Evolutionary conservation across 2,797 vertebrate genomes (phyloP), one percentile per base, ranked within the genome.

Genomic region (Dromococcyx pavoninus): DNA sequence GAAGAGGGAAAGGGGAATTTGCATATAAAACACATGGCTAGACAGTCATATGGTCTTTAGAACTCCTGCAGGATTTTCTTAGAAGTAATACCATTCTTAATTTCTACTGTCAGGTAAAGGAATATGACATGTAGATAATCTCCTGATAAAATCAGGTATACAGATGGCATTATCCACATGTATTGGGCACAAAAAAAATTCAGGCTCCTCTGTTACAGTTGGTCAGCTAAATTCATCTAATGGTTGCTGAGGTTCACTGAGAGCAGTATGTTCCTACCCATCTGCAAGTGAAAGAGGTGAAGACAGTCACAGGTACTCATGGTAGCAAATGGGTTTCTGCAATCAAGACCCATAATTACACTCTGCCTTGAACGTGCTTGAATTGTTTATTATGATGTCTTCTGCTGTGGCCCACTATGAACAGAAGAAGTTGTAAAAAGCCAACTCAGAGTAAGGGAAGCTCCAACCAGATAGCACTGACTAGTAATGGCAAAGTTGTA

Each of bases 401-500:
- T 61, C 35, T 4, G 30, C 17, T 75, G 37, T 32, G 35, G 11
- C 3, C 7, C 8, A 5, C 13, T 37, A 18, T 39, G 35, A 23
- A 10, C 24, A 46, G 64, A 5, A 35, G 22, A 54, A 69, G 4
- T 46, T 23, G 13, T 41, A 12, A 79, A n/a, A 79, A 72, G 64
- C 6, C 30, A 64, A 2, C 6, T 21, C 21, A 48, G 35, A 69
- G 6, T 46, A 76, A 37, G 23, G 17, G 32, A 84, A 76, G 6
- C 3, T 7, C 8, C 1, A 3, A 11, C 4, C 9, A n/a, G 4
- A 13, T 30, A 53, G 14, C 27, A n/a, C 12, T 53, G 46, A 65
- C 13, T 11, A 30, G 10, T 33, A 56, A 7, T 28, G 54, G 13
- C 2, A 24, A 62, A 71, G 13, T 4, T 66, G 11, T 56, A 43